phyloP scores from a whole-genome alignment of 2,888 invertebrate species.

The Adelognathus sp. region DNA sequence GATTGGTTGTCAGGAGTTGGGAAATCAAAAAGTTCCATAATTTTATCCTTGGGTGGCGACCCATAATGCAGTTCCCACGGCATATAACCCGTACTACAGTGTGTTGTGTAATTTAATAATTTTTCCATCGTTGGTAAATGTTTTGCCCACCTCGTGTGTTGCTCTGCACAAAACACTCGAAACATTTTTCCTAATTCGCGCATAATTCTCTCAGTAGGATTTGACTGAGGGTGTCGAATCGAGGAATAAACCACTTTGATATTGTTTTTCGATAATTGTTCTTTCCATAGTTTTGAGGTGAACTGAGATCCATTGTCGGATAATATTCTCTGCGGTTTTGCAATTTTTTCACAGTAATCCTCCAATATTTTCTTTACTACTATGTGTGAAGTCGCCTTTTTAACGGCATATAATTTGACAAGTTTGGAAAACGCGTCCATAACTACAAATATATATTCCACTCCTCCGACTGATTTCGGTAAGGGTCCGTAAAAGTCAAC shows the following conservation, averaged over 20 bases:
- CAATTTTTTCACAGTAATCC: neutral
- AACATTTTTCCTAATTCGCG: conserved; percentile 49
- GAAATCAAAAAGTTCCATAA: conserved; percentile 23
- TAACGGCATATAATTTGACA: neutral
- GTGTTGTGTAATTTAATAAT: conserved; percentile 35
- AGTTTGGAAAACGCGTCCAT: conserved; percentile 33
- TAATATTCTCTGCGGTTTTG: conserved; percentile 17
- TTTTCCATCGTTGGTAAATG: conserved; percentile 20
- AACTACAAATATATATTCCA: conserved; percentile 41
- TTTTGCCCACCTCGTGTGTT: conserved; percentile 49
- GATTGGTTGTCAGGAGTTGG: conserved; percentile 1
- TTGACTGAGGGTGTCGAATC: conserved; percentile 53
- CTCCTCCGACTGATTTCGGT: conserved; percentile 37
- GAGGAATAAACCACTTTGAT: conserved; percentile 38
- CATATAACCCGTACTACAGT: conserved; percentile 35
- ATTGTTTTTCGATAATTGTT: neutral
- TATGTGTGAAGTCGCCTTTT: neutral
- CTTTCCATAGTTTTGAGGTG: conserved; percentile 24
- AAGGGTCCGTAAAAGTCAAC: conserved; percentile 56
- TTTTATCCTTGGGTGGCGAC: neutral
- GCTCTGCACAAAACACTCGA: conserved; percentile 38
- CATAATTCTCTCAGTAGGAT: no score
- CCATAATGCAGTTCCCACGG: conserved; percentile 41
- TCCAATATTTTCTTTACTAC: conserved; percentile 17
- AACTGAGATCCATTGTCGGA: conserved; percentile 45